Conservation (phyloP, 2,888 invertebrate genomes). For the Apamea epomidion region DNA sequence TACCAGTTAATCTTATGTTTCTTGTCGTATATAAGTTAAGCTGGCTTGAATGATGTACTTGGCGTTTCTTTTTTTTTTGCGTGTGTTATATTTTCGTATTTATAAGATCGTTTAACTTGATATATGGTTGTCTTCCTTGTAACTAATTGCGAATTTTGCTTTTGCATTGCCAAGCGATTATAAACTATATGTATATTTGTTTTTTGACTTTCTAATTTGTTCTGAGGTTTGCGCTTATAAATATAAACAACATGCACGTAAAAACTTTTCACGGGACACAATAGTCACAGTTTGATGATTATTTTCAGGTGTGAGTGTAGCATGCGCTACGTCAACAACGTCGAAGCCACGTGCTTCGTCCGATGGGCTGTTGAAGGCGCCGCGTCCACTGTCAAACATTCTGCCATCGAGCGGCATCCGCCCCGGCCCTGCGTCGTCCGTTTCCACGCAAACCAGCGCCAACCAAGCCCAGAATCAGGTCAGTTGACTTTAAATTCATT, state of each 20-base stretch:
- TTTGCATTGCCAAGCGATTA: constrained; percentile 42
- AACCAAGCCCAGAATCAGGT: constrained; percentile 90
- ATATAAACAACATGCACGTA: neutral
- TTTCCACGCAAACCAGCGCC: constrained; percentile 94
- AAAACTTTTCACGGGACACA: neutral
- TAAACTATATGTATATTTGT: neutral
- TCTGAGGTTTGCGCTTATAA: constrained; percentile 20
- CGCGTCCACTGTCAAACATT: constrained; percentile 90
- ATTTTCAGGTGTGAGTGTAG: constrained; percentile 80
- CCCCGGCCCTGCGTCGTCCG: constrained; percentile 95
- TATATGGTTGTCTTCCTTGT: neutral
- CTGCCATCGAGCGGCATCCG: constrained; percentile 92
- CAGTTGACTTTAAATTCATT: constrained; percentile 14
- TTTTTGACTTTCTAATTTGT: neutral
- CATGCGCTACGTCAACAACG: constrained; percentile 80
- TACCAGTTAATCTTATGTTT: constrained; percentile 47
- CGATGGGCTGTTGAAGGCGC: constrained; percentile 83
- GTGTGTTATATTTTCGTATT: neutral
- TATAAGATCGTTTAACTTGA: neutral
- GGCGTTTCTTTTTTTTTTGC: neutral
- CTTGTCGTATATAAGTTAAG: neutral
- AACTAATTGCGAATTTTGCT: constrained; percentile 36
- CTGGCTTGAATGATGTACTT: neutral
- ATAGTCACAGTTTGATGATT: constrained; percentile 9
- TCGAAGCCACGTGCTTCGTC: constrained; percentile 84